phyloP scores from a whole-genome alignment of 2,113 vertebrate species.

The Coreoperca whiteheadi region DNA sequence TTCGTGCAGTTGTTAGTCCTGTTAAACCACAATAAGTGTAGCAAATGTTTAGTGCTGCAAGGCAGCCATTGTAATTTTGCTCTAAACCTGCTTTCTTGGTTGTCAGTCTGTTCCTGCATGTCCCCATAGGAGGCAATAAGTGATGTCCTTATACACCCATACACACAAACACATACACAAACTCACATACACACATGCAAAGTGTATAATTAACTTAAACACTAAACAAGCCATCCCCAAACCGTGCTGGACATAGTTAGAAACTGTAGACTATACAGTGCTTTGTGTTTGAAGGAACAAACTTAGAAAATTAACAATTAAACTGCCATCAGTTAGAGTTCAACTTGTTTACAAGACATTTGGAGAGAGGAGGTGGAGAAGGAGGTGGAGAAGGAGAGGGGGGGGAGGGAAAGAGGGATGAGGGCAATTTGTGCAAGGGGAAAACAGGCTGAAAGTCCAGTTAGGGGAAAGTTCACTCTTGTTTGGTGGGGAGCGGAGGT shows the following conservation, averaged over 20 bases:
- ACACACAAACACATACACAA: not conserved
- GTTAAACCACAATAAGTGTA: not conserved
- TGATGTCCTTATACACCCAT: slow-evolving; percentile 13
- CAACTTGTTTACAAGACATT: slow-evolving; percentile 88
- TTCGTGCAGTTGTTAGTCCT: not conserved
- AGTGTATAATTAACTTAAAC: slow-evolving; percentile 67
- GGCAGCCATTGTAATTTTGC: not conserved
- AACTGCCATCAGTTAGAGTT: slow-evolving; percentile 85
- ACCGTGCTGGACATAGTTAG: slow-evolving; percentile 25
- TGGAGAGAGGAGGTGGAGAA: slow-evolving; percentile 52
- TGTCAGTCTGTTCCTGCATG: not conserved
- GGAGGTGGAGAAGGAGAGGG: slow-evolving; percentile 43
- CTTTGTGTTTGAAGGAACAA: slow-evolving; percentile 74
- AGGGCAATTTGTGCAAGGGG: slow-evolving; percentile 71
- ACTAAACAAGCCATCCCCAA: slow-evolving; percentile 48
- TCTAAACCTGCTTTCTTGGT: not conserved
- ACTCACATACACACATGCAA: slow-evolving; percentile 10
- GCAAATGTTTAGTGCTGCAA: not conserved
- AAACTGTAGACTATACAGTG: slow-evolving; percentile 53
- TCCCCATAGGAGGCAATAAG: not conserved
- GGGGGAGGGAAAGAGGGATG: slow-evolving; percentile 62
- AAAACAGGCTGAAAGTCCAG: slow-evolving; percentile 88
- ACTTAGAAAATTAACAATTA: slow-evolving; percentile 87
- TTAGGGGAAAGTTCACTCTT: slow-evolving; percentile 86
- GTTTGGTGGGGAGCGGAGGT: slow-evolving; percentile 73